A percentile compares a stretch with the other conserved stretches of the same genome.
Conservation (phyloP, 2,888 invertebrate species). For the Netelia fuscicornis region DNA sequence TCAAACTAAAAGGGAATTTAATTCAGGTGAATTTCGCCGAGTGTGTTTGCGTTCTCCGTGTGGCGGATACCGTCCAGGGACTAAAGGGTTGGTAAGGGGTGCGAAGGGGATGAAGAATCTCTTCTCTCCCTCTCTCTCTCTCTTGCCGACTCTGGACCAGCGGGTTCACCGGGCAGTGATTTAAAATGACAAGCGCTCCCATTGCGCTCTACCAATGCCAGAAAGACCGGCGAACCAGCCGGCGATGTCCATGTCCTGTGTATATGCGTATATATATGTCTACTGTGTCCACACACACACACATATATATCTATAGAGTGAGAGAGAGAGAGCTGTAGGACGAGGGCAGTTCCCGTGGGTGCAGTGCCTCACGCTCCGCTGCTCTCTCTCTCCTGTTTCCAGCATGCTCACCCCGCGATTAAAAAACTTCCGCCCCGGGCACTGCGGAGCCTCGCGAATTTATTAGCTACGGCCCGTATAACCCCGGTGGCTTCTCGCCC, state of each 20-base stretch:
- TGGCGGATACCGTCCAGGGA: conserved; percentile 39
- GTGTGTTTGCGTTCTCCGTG: conserved; percentile 46
- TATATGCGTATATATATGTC: conserved; percentile 3
- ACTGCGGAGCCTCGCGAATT: conserved; percentile 82
- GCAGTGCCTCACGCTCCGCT: conserved; percentile 82
- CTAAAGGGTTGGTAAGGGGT: conserved; percentile 45
- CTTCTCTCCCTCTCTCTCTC: conserved; percentile 35
- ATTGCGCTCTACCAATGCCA: conserved; percentile 68
- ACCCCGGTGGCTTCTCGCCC: conserved; percentile 69
- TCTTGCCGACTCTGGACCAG: conserved; percentile 42
- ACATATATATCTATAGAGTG: conserved; percentile 12
- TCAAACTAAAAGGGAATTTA: conserved; percentile 78
- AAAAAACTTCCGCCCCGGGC: conserved; percentile 82
- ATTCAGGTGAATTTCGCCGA: conserved; percentile 76
- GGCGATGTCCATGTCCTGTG: conserved; percentile 18
- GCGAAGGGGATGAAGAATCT: conserved; percentile 49
- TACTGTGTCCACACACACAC: neutral
- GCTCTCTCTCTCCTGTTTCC: conserved; percentile 74
- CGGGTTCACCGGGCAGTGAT: conserved; percentile 78
- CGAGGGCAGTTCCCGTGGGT: conserved; percentile 81
- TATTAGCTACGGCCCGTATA: conserved; percentile 78
- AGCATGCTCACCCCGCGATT: conserved; percentile 79
- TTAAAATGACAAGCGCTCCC: conserved; percentile 84
- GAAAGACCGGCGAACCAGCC: conserved; percentile 41
- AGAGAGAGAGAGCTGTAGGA: conserved; percentile 57